phyloP scores from a whole-genome alignment of 2,888 invertebrate genomes.

The Leucophenga maculata region DNA sequence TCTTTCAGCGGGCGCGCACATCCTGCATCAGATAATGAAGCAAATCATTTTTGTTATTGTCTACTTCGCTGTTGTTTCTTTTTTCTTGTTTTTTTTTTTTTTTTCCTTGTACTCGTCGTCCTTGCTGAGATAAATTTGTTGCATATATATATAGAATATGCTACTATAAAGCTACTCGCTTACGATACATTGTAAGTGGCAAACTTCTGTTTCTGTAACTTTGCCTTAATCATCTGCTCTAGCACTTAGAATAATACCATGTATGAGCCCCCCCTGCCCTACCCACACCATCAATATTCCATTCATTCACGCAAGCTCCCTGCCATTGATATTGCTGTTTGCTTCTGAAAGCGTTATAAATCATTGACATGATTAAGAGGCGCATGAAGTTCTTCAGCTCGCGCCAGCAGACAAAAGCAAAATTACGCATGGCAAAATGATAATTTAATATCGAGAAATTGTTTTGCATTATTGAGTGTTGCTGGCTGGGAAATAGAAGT shows the following conservation, averaged over 20 bases:
- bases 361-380: constrained; percentile 67
- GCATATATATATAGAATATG: background rate
- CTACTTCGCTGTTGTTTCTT: background rate
- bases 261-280: background rate
- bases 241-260: constrained; percentile 16
- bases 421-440: constrained; percentile 43
- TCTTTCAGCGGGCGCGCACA: constrained; percentile 30
- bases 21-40: constrained; percentile 62
- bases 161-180: no score
- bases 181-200: background rate
- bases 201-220: constrained; percentile 22
- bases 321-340: constrained; percentile 31
- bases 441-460: constrained; percentile 64
- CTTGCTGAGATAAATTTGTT: background rate
- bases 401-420: constrained; percentile 31
- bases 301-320: no score
- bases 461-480: constrained; percentile 3
- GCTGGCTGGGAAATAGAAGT: no score
- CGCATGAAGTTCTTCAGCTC: constrained; percentile 60
- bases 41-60: constrained; percentile 57
- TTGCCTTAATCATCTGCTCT: constrained; percentile 27
- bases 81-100: constrained; percentile 24
- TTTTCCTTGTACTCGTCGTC: constrained; percentile 31
- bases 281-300: no score
- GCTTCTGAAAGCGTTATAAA: constrained; percentile 67